Evolutionary conservation across 2,113 vertebrate genomes (phyloP).

Genomic region (Daboia siamensis): DNA sequence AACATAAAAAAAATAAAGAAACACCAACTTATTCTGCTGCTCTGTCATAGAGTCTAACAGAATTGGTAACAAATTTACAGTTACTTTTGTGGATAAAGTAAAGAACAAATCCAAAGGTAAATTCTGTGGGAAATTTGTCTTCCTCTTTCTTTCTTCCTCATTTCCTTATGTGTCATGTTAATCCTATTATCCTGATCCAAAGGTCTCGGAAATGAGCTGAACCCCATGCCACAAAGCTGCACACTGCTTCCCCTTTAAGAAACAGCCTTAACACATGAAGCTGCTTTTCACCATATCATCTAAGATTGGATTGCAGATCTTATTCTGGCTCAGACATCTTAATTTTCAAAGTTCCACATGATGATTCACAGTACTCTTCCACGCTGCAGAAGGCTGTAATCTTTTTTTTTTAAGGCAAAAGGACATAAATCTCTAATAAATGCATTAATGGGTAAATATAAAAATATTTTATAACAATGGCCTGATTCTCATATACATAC

Average conservation of each 20-base stretch:
- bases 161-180: not conserved
- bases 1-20: constrained; percentile 52
- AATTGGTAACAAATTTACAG: constrained; percentile 67
- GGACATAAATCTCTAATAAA: not conserved
- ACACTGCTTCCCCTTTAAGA: not conserved
- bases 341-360: not conserved
- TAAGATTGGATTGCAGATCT: not conserved
- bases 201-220: too few relatives aligned
- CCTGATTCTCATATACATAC: not conserved
- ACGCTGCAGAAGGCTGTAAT: not conserved
- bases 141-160: too few relatives aligned
- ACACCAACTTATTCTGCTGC: constrained; percentile 23
- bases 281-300: not conserved
- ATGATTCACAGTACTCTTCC: not conserved
- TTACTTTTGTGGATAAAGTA: constrained; percentile 52
- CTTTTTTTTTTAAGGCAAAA: not conserved
- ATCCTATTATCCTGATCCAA: not conserved
- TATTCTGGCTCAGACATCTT: not conserved
- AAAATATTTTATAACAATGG: not conserved
- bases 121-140: not conserved
- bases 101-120: not conserved
- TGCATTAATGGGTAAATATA: not conserved
- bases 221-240: not conserved
- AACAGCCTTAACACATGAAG: not conserved
- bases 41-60: constrained; percentile 24